Percentiles rank a stretch among this genome's conserved stretches.
Conservation (phyloP, 2,113 vertebrate genomes). For the Machaerirhynchus nigripectus region DNA sequence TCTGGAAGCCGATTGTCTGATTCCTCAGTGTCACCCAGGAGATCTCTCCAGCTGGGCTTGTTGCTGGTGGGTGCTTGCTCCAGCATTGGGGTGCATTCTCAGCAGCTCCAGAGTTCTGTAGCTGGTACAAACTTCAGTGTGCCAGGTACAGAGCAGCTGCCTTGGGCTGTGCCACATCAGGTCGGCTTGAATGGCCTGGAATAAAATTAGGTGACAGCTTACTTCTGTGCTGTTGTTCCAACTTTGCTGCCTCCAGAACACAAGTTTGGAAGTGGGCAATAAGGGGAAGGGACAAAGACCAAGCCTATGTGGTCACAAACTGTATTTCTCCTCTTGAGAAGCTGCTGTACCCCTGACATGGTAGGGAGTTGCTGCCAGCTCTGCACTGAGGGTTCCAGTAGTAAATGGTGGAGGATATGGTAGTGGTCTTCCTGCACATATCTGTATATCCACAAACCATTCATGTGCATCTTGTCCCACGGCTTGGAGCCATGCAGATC, state of each 20-base stretch:
- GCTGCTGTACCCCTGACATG: background rate
- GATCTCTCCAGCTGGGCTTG: background rate
- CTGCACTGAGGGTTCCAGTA: background rate
- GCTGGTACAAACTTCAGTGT: background rate
- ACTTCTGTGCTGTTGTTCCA: background rate
- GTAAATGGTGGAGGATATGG: background rate
- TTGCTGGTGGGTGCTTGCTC: background rate
- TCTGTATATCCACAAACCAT: background rate
- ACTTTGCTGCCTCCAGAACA: background rate
- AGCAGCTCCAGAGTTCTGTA: background rate
- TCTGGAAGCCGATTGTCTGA: background rate
- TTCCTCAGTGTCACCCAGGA: background rate
- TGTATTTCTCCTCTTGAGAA: background rate
- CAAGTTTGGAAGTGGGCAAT: background rate
- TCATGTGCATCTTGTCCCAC: background rate
- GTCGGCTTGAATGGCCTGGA: background rate
- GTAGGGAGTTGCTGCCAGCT: background rate
- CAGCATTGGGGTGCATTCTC: background rate
- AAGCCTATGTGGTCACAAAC: background rate
- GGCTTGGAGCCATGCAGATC: background rate
- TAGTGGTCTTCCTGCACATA: background rate
- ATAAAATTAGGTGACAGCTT: background rate
- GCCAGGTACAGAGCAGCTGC: background rate
- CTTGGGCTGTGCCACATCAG: background rate
- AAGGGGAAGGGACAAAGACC: background rate